Conservation (phyloP, 2,113 vertebrate species). For the Clupea harengus region DNA sequence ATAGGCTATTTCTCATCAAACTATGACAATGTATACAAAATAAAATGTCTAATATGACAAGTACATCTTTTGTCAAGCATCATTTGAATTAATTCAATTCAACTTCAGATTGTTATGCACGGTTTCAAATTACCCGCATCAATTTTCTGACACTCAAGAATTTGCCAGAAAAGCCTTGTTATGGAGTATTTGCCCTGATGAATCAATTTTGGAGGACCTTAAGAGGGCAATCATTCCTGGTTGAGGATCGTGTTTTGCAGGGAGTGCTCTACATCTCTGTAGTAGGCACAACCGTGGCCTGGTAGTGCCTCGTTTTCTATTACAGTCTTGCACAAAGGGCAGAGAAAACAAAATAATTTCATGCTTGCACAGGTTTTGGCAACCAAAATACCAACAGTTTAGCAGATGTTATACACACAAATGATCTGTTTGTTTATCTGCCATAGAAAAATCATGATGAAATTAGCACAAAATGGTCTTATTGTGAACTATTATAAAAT, state of each 20-base stretch:
- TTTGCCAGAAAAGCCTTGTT: slow-evolving; percentile 60
- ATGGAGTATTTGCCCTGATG: background rate
- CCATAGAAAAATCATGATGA: background rate
- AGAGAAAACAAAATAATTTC: background rate
- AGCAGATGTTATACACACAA: no score
- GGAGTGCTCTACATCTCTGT: background rate
- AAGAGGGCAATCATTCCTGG: background rate
- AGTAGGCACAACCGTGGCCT: background rate
- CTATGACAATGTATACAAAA: background rate
- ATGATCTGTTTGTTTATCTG: background rate
- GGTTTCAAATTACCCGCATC: slow-evolving; percentile 56
- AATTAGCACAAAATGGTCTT: no score
- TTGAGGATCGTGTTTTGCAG: background rate
- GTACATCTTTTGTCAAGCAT: slow-evolving; percentile 18
- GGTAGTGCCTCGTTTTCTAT: background rate
- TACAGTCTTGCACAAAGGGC: background rate
- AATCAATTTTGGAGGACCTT: background rate
- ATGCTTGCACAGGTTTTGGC: no score
- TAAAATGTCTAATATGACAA: background rate
- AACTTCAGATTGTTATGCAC: slow-evolving; percentile 65
- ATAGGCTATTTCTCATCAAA: background rate
- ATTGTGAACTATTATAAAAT: no score
- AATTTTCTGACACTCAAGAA: slow-evolving; percentile 58
- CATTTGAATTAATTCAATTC: slow-evolving; percentile 65
- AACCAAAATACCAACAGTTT: no score